Conservation (phyloP, 2,113 vertebrate genomes). For the Ivindomyrus marchei region DNA sequence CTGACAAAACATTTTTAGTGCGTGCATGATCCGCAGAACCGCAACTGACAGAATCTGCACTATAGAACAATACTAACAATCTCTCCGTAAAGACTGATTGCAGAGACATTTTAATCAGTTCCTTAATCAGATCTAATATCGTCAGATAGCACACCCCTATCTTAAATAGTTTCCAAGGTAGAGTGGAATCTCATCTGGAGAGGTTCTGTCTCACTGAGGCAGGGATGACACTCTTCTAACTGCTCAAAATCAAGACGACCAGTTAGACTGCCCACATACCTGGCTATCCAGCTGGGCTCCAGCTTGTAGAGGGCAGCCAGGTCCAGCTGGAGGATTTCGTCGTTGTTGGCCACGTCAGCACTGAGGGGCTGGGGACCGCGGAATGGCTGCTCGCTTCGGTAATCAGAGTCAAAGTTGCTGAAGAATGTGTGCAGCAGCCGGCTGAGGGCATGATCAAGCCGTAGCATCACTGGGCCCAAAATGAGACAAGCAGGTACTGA, state of each 20-base stretch:
- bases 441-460: conserved; percentile 45
- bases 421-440: conserved; percentile 55
- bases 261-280: conserved; percentile 26
- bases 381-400: conserved; percentile 24
- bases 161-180: neutral
- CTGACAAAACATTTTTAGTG: neutral
- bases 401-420: conserved; percentile 56
- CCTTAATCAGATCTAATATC: neutral
- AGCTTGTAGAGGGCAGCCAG: conserved; percentile 51
- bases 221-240: neutral
- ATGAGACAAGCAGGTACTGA: neutral
- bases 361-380: neutral
- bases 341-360: conserved; percentile 28
- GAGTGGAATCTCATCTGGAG: neutral
- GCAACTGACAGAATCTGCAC: neutral
- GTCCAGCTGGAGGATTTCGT: conserved; percentile 48
- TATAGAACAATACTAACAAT: neutral
- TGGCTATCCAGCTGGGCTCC: conserved; percentile 38
- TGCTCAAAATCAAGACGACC: neutral
- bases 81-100: neutral
- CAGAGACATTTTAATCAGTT: neutral
- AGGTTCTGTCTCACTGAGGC: neutral
- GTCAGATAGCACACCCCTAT: neutral
- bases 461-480: conserved; percentile 38
- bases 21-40: neutral